Conservation (phyloP, 2,888 invertebrate species). For the Agrochola circellaris region DNA sequence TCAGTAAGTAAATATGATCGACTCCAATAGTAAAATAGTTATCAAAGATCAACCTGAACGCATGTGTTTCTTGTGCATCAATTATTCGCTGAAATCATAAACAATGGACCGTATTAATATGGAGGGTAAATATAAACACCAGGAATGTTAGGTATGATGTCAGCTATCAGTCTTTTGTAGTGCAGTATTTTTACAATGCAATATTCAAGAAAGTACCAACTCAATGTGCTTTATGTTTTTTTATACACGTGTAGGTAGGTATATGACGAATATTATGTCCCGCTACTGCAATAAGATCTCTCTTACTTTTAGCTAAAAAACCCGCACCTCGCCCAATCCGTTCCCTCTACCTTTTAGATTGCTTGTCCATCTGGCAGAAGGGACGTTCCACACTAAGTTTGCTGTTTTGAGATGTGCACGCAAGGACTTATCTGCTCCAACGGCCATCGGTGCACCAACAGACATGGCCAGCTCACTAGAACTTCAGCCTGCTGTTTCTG, state of each 20-base stretch:
- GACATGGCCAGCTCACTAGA: slow-evolving; percentile 1
- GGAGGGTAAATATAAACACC: slow-evolving; percentile 14
- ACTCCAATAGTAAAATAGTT: neutral
- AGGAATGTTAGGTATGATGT: slow-evolving; percentile 27
- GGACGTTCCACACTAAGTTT: slow-evolving; percentile 1
- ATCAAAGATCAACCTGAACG: slow-evolving; percentile 1
- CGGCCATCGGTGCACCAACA: slow-evolving; percentile 23
- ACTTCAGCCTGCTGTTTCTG: neutral
- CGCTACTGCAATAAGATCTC: neutral
- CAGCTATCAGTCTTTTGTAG: slow-evolving; percentile 28
- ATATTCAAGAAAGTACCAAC: slow-evolving; percentile 22
- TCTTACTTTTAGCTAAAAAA: neutral
- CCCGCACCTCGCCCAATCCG: neutral
- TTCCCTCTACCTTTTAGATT: slow-evolving; percentile 19
- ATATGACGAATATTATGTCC: neutral
- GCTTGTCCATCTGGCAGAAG: neutral
- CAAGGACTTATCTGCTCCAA: slow-evolving; percentile 11
- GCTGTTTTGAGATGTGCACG: neutral
- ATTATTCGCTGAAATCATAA: slow-evolving; percentile 15
- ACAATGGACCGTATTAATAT: slow-evolving; percentile 21
- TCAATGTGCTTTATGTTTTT: slow-evolving; percentile 20
- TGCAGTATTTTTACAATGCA: slow-evolving; percentile 33
- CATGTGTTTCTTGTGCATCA: neutral
- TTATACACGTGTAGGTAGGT: neutral
- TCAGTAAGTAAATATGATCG: neutral